Percentiles rank a stretch among this genome's conserved stretches.
Evolutionary conservation across 2,797 vertebrate genomes (phyloP).

Genomic region (Echiichthys vipera): DNA sequence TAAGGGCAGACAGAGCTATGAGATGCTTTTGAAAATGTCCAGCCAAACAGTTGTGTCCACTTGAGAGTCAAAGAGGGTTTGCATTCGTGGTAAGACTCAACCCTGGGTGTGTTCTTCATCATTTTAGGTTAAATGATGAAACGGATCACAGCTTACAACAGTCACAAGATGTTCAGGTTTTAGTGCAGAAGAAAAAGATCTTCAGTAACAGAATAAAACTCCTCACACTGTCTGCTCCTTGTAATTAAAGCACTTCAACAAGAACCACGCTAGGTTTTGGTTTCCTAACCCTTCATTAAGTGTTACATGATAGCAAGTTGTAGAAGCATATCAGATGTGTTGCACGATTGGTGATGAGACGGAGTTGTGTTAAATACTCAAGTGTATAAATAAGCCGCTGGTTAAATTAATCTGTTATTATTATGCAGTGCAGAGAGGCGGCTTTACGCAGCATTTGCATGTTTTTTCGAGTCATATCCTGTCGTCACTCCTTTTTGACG

Average conservation of each 20-base stretch:
- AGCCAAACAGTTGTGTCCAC: slow-evolving; percentile 36
- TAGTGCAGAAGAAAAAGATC: background rate
- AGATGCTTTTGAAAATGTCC: slow-evolving; percentile 57
- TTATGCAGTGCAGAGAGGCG: slow-evolving; percentile 23
- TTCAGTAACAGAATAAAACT: background rate
- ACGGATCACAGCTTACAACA: background rate
- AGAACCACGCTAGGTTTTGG: background rate
- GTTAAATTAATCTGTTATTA: slow-evolving; percentile 14
- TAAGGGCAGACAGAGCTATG: slow-evolving; percentile 57
- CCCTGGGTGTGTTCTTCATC: background rate
- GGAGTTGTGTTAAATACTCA: background rate
- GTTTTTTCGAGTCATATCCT: background rate
- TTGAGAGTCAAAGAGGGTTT: slow-evolving; percentile 36
- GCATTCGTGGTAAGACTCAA: background rate
- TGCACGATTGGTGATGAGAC: slow-evolving; percentile 20
- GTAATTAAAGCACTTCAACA: slow-evolving; percentile 4
- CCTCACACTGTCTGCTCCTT: background rate
- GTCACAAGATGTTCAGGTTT: slow-evolving; percentile 7
- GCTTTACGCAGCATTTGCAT: background rate
- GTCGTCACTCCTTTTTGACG: background rate
- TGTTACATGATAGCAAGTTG: slow-evolving; percentile 15
- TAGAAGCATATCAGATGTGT: slow-evolving; percentile 22
- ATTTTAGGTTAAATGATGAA: slow-evolving; percentile 10
- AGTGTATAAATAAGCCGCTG: slow-evolving; percentile 4
- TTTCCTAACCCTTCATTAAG: slow-evolving; percentile 24